Evolutionary conservation across 2,888 invertebrate species (phyloP).

Genomic region (Cancer borealis): DNA sequence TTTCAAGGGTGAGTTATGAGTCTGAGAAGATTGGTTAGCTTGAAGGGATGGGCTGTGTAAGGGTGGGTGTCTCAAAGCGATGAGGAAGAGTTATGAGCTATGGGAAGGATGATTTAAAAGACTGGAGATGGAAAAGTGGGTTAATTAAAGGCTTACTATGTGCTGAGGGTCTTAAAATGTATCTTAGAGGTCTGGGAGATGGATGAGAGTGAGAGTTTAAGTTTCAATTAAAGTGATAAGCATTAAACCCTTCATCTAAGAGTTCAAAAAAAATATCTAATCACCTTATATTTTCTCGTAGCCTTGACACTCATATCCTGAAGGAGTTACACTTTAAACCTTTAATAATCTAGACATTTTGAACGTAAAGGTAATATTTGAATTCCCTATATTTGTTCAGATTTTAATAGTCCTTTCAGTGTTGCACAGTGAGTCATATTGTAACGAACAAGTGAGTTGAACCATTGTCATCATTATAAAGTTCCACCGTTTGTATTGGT

Average conservation of each 20-base stretch:
- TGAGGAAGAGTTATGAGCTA: neutral
- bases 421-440: too few species aligned
- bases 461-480: too few species aligned
- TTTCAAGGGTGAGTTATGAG: neutral
- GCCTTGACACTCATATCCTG: too few species aligned
- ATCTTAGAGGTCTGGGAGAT: neutral
- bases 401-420: too few species aligned
- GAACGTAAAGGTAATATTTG: too few species aligned
- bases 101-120: slow-evolving; percentile 10
- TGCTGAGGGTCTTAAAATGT: neutral
- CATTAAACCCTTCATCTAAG: neutral
- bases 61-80: neutral
- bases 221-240: neutral
- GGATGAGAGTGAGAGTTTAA: neutral
- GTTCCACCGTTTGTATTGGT: too few species aligned
- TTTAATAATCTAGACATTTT: too few species aligned
- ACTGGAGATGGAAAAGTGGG: slow-evolving; percentile 10
- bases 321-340: too few species aligned
- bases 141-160: neutral
- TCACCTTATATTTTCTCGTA: too few species aligned
- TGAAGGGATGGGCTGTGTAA: neutral
- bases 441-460: too few species aligned
- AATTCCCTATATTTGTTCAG: too few species aligned
- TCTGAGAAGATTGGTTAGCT: neutral
- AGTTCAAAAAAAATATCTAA: too few species aligned